These are phyloP conservation scores for Microcebus ravelobensis DNA, from an alignment of 2,113 vertebrate genomes.

Conservation along the genomic window DNA sequence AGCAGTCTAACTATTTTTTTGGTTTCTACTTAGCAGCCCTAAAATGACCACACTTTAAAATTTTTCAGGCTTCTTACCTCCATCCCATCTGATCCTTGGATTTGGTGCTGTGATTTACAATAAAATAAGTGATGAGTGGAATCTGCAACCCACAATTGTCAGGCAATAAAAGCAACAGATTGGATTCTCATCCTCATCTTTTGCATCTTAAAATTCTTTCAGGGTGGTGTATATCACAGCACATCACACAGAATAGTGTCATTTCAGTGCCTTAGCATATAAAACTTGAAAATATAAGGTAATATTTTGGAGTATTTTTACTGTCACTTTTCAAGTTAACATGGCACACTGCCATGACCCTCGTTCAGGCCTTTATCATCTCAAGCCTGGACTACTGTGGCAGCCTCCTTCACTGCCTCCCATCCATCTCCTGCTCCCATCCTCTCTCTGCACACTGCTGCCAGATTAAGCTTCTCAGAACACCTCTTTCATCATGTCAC, in stretches of 20 bases:
- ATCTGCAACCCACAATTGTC: background rate
- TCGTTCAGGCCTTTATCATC: constrained; percentile 36
- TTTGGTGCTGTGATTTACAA: constrained; percentile 13
- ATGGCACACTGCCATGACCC: constrained; percentile 44
- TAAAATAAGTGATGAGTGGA: background rate
- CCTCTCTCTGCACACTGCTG: background rate
- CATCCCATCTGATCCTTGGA: background rate
- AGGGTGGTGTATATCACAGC: background rate
- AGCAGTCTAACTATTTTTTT: background rate
- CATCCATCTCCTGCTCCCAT: constrained; percentile 41
- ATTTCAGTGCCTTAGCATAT: background rate
- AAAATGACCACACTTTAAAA: constrained; percentile 20
- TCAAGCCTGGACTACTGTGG: background rate
- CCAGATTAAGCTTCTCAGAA: constrained; percentile 66
- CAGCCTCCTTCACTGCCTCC: constrained; percentile 44
- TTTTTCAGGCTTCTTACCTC: background rate
- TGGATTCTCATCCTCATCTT: background rate
- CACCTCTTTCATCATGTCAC: constrained; percentile 71
- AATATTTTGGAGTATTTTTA: background rate
- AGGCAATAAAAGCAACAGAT: background rate
- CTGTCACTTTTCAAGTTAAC: constrained; percentile 46
- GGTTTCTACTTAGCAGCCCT: constrained; percentile 14
- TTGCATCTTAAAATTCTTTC: background rate
- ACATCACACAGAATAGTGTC: background rate
- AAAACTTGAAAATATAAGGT: constrained; percentile 9